phyloP scores from a whole-genome alignment of 2,888 invertebrate genomes.

The Polydrusus pterygomalis region DNA sequence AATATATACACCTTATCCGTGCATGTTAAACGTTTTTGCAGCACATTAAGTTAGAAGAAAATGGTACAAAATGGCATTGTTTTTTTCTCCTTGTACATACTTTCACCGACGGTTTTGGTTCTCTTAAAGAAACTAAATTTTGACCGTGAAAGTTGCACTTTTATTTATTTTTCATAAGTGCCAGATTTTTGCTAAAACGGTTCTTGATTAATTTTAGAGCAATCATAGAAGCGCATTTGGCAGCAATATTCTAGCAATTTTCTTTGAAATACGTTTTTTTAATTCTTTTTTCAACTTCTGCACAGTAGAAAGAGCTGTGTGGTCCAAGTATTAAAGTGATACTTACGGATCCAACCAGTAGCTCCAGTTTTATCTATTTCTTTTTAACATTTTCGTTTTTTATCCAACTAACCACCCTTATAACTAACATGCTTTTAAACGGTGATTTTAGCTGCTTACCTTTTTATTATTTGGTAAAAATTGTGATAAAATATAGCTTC shows the following conservation, averaged over 20 bases:
- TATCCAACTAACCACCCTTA: constrained; percentile 42
- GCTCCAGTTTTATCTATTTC: constrained; percentile 59
- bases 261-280: not conserved
- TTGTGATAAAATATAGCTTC: constrained; percentile 40
- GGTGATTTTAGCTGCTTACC: constrained; percentile 26
- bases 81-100: constrained; percentile 17
- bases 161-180: not conserved
- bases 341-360: constrained; percentile 68
- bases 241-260: not conserved
- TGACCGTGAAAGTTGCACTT: constrained; percentile 39
- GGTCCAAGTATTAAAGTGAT: constrained; percentile 70
- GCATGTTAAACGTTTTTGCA: constrained; percentile 58
- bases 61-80: constrained; percentile 41
- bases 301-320: constrained; percentile 66
- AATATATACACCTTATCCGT: constrained; percentile 37
- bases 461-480: constrained; percentile 26
- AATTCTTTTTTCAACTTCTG: constrained; percentile 54
- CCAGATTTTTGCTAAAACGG: not conserved
- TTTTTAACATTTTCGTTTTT: constrained; percentile 37
- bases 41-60: constrained; percentile 38
- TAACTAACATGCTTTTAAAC: constrained; percentile 34
- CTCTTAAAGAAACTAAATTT: constrained; percentile 29
- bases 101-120: constrained; percentile 53
- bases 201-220: not conserved
- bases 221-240: not conserved